Evolutionary conservation across 2,888 invertebrate species (phyloP).

Genomic region (Coelogynopora nodosa): DNA sequence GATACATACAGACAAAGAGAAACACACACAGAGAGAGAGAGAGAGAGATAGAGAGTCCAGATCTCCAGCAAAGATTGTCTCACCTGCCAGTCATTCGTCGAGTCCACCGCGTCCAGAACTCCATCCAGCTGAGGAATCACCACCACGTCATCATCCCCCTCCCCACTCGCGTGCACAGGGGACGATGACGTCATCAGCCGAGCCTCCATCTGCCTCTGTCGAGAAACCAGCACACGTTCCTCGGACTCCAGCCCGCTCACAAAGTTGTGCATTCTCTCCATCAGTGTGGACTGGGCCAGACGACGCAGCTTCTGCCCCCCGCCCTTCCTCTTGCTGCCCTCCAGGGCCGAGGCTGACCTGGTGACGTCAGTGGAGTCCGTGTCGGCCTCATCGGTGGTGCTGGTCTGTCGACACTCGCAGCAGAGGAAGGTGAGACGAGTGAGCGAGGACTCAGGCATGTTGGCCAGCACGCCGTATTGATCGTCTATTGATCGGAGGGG

Average conservation of each 20-base stretch:
- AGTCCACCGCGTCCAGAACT: not conserved
- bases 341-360: no score
- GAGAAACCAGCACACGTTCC: not conserved
- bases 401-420: not conserved
- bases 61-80: no score
- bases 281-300: not conserved
- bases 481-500: no score
- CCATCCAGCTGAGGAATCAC: not conserved
- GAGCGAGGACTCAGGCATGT: not conserved
- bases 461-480: not conserved
- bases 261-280: not conserved
- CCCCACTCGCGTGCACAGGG: not conserved
- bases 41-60: no score
- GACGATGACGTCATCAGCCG: not conserved
- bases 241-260: not conserved
- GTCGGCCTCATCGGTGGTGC: not conserved
- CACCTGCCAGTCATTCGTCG: no score
- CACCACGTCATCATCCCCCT: not conserved
- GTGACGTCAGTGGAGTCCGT: no score
- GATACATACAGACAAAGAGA: no score
- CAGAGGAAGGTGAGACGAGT: not conserved
- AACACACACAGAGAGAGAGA: no score
- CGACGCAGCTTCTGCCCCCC: not conserved
- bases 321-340: not conserved
- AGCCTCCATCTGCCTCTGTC: not conserved